A percentile compares a stretch with the other conserved stretches of the same genome.
phyloP scores from a whole-genome alignment of 2,888 invertebrate genomes.

The Drosophila dives region DNA sequence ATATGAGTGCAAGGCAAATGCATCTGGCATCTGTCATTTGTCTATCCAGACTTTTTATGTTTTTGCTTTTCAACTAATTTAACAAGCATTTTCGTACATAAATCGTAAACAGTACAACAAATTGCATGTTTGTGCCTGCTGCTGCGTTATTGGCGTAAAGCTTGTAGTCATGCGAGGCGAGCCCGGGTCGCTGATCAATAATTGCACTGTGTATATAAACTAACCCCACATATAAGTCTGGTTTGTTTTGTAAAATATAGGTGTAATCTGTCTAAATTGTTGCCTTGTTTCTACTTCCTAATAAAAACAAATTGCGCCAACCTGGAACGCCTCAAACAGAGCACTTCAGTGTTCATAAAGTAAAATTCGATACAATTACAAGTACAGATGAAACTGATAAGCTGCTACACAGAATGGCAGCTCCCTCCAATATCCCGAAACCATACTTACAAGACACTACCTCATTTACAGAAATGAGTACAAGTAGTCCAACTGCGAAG shows the following conservation, averaged over 20 bases:
- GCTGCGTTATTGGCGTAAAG: constrained; percentile 70
- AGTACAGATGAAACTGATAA: constrained; percentile 81
- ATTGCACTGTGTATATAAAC: constrained; percentile 72
- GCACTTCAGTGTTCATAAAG: constrained; percentile 84
- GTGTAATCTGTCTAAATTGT: constrained; percentile 79
- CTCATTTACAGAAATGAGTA: constrained; percentile 84
- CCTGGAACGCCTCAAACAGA: constrained; percentile 75
- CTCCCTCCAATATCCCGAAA: constrained; percentile 51
- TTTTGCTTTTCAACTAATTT: constrained; percentile 53
- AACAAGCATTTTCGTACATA: constrained; percentile 55
- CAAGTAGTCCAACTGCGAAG: constrained; percentile 80
- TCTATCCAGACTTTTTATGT: constrained; percentile 21
- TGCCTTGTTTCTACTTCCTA: constrained; percentile 78
- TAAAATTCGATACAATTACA: constrained; percentile 74
- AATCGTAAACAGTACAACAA: constrained; percentile 35
- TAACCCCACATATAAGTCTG: constrained; percentile 66
- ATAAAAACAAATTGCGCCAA: constrained; percentile 38
- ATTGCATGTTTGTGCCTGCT: constrained; percentile 78
- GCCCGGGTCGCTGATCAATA: constrained; percentile 37
- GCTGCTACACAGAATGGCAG: constrained; percentile 79
- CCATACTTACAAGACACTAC: constrained; percentile 81
- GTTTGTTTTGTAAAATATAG: constrained; percentile 63
- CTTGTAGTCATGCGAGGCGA: constrained; percentile 64
- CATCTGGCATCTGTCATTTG: constrained; percentile 18
- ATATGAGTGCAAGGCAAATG: constrained; percentile 19